phyloP scores from a whole-genome alignment of 2,888 invertebrate genomes.

The Oscheius sp. region DNA sequence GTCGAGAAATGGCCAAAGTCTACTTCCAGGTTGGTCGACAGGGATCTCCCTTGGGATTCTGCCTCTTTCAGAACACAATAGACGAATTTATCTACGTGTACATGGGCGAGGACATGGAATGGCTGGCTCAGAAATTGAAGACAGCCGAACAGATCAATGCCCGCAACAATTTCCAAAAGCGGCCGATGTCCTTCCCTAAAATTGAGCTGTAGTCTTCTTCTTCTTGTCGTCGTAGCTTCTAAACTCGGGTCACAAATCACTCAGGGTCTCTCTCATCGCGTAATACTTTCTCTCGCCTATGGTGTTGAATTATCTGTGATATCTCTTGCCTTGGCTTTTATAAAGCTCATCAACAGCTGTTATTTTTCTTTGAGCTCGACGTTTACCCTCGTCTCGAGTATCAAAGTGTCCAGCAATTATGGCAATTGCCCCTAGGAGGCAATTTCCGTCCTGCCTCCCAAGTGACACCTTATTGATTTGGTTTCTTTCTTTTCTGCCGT shows the following conservation, averaged over 20 bases:
- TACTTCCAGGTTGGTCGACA: conserved; percentile 52
- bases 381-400: neutral
- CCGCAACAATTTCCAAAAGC: conserved; percentile 46
- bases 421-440: neutral
- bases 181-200: conserved; percentile 43
- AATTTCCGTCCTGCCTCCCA: neutral
- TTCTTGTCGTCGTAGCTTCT: neutral
- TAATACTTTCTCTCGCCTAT: conserved; percentile 21
- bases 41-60: too few species aligned
- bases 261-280: conserved; percentile 6
- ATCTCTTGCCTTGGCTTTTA: conserved; percentile 12
- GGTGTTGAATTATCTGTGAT: conserved; percentile 31
- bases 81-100: conserved; percentile 69
- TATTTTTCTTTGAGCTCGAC: neutral
- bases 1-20: conserved; percentile 60
- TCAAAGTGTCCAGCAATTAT: neutral
- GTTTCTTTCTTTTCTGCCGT: neutral
- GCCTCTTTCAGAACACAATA: conserved; percentile 52
- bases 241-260: conserved; percentile 16
- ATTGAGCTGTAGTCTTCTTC: conserved; percentile 10
- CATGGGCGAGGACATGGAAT: conserved; percentile 58
- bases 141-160: conserved; percentile 50
- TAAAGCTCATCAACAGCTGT: conserved; percentile 4
- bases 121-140: conserved; percentile 48
- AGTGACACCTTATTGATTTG: too few species aligned